phyloP scores from a whole-genome alignment of 2,113 vertebrate species.

The Tetrax tetrax region DNA sequence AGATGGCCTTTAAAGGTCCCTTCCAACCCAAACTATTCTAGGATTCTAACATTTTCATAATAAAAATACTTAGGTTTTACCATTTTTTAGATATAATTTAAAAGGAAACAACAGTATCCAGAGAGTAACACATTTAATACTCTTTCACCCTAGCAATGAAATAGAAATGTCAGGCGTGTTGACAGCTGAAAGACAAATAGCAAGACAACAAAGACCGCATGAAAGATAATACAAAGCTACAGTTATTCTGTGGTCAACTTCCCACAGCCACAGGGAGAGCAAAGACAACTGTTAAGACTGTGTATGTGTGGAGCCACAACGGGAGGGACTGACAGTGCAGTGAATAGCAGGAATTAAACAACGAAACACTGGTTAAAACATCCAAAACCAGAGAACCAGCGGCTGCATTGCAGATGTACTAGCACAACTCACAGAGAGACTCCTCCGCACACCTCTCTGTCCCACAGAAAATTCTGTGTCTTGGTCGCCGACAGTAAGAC shows the following conservation, averaged over 20 bases:
- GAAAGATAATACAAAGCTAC: not conserved
- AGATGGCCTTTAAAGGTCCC: too few species aligned
- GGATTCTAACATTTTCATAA: not conserved
- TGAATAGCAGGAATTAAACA: not conserved
- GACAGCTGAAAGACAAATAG: not conserved
- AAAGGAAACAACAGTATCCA: not conserved
- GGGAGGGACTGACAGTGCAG: not conserved
- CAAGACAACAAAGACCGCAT: not conserved
- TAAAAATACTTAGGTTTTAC: not conserved
- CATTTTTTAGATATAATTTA: not conserved
- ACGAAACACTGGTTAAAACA: not conserved
- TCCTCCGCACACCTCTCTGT: accelerated
- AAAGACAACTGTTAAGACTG: not conserved
- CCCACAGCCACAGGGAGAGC: not conserved
- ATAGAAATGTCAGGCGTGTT: not conserved
- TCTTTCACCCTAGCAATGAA: not conserved
- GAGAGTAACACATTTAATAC: not conserved
- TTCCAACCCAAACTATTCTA: too few species aligned
- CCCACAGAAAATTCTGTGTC: not conserved
- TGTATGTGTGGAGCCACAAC: not conserved
- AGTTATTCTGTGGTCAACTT: not conserved
- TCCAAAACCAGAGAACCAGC: not conserved
- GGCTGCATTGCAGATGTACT: accelerated
- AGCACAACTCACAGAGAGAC: not conserved
- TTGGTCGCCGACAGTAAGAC: not conserved